Evolutionary conservation across 2,797 vertebrate genomes (phyloP).

Genomic region (Diplodus puntazzo): DNA sequence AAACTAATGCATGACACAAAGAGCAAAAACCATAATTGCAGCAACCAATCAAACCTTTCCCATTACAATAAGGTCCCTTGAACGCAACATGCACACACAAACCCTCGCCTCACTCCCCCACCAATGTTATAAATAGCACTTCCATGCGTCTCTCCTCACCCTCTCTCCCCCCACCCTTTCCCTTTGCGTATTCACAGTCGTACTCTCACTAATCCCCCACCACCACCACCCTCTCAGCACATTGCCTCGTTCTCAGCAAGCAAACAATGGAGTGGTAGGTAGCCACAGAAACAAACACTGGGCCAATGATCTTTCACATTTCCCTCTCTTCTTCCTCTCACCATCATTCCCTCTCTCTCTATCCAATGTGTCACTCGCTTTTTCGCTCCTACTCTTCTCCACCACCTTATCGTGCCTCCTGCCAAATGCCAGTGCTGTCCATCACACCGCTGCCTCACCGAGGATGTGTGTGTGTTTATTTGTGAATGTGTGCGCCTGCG

Average conservation of each 20-base stretch:
- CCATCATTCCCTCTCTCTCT: slow-evolving; percentile 39
- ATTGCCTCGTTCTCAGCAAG: slow-evolving; percentile 46
- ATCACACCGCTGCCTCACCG: slow-evolving; percentile 73
- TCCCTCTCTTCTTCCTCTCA: slow-evolving; percentile 37
- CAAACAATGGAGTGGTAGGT: slow-evolving; percentile 67
- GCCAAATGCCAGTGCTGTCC: slow-evolving; percentile 87
- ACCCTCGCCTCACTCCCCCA: slow-evolving; percentile 73
- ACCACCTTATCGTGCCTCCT: slow-evolving; percentile 81
- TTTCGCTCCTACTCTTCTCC: slow-evolving; percentile 62
- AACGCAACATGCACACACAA: slow-evolving; percentile 57
- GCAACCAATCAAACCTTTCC: slow-evolving; percentile 47
- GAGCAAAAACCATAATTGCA: slow-evolving; percentile 34
- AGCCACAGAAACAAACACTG: slow-evolving; percentile 70
- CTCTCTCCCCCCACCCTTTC: slow-evolving; percentile 58
- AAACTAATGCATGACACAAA: background rate
- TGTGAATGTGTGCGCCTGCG: slow-evolving; percentile 6
- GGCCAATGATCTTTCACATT: slow-evolving; percentile 64
- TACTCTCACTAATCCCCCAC: slow-evolving; percentile 65
- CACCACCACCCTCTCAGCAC: slow-evolving; percentile 17
- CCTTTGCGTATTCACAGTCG: slow-evolving; percentile 70
- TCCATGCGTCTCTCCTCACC: slow-evolving; percentile 72
- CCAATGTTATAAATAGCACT: slow-evolving; percentile 84
- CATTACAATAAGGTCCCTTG: slow-evolving; percentile 51
- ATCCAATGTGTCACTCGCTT: slow-evolving; percentile 51
- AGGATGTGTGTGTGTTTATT: slow-evolving; percentile 40